Evolutionary conservation across 1,140 invertebrate species (phyloP).

Genomic region (Protaetia brevitarsis): DNA sequence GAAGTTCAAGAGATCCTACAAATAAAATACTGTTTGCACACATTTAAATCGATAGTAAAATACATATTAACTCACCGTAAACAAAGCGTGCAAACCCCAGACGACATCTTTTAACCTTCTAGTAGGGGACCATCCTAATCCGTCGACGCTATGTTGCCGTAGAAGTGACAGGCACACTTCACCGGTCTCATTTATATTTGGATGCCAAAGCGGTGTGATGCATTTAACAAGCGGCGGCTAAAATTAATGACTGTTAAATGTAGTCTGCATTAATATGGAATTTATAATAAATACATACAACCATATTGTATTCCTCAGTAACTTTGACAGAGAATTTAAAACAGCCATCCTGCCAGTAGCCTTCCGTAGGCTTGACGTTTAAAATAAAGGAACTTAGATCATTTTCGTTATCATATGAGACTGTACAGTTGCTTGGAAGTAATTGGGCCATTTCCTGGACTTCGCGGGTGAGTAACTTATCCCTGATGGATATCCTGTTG

Average conservation of each 20-base stretch:
- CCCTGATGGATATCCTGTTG: conserved; percentile 75
- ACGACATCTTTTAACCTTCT: conserved; percentile 89
- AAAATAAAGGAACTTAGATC: conserved; percentile 77
- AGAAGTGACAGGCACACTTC: conserved; percentile 91
- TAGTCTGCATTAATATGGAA: conserved; percentile 13
- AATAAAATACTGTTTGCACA: conserved; percentile 28
- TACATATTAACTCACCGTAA: conserved; percentile 81
- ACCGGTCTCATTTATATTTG: conserved; percentile 94
- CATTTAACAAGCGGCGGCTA: conserved; percentile 92
- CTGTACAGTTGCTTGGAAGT: conserved; percentile 75
- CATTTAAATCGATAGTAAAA: background rate
- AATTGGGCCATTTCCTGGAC: conserved; percentile 89
- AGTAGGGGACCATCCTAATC: conserved; percentile 92
- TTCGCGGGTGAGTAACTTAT: conserved; percentile 82
- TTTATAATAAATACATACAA: conserved; percentile 58
- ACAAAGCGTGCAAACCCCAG: conserved; percentile 92
- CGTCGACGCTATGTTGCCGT: conserved; percentile 88
- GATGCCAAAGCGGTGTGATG: conserved; percentile 89
- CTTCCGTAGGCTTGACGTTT: conserved; percentile 80
- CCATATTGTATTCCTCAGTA: conserved; percentile 94
- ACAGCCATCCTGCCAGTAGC: conserved; percentile 81
- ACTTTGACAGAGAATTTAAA: conserved; percentile 85
- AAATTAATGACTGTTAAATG: conserved; percentile 31
- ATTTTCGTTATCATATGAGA: conserved; percentile 79
- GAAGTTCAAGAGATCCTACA: conserved; percentile 90